phyloP scores from a whole-genome alignment of 2,113 vertebrate genomes.

The Protobothrops mucrosquamatus region DNA sequence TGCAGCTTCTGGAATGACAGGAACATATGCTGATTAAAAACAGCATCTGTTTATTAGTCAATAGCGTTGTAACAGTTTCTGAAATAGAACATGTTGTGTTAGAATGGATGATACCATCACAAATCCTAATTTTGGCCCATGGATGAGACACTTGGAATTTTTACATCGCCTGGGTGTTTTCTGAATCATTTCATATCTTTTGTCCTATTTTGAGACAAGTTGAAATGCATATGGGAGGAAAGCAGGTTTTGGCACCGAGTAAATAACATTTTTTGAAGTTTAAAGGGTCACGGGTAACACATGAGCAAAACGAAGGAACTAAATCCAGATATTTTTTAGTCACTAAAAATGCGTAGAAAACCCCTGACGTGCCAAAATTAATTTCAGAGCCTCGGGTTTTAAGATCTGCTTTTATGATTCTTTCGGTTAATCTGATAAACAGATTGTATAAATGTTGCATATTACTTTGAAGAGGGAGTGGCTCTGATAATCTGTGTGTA shows the following conservation, averaged over 20 bases:
- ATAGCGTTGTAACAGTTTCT: conserved; percentile 48
- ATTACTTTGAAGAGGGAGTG: background rate
- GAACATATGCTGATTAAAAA: conserved; percentile 56
- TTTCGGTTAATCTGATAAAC: background rate
- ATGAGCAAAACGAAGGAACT: background rate
- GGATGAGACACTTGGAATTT: conserved; percentile 6
- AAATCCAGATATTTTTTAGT: background rate
- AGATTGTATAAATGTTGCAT: background rate
- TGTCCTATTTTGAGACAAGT: fast-evolving
- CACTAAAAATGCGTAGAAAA: background rate
- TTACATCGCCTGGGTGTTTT: background rate
- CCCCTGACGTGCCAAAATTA: background rate
- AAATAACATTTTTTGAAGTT: background rate
- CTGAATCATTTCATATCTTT: background rate
- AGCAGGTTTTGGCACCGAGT: background rate
- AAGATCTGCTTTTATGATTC: background rate
- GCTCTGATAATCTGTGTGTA: background rate
- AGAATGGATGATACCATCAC: conserved; percentile 26
- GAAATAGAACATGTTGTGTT: conserved; percentile 44
- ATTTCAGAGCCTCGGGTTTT: background rate
- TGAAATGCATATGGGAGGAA: background rate
- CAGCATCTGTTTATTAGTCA: conserved; percentile 60
- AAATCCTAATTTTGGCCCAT: conserved; percentile 20
- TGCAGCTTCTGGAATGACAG: conserved; percentile 43
- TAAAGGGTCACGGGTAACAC: background rate